phyloP scores from a whole-genome alignment of 2,797 vertebrate genomes.

The Hydrolagus colliei region DNA sequence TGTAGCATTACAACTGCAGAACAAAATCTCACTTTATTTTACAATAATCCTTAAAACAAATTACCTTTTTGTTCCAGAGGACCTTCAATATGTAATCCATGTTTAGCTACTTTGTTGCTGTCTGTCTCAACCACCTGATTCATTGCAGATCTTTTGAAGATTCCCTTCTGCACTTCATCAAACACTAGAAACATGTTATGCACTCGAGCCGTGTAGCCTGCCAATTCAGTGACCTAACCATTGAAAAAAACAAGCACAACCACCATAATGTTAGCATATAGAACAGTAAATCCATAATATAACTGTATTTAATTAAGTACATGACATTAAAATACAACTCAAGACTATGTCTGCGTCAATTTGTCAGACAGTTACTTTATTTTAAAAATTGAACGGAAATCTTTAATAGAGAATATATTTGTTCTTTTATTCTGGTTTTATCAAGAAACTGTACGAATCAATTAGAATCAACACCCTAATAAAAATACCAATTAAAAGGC shows the following conservation, averaged over 20 bases:
- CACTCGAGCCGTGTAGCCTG: slow-evolving; percentile 88
- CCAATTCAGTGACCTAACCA: slow-evolving; percentile 83
- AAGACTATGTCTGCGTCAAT: background rate
- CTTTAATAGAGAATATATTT: background rate
- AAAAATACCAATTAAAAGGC: background rate
- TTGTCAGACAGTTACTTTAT: background rate
- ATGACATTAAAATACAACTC: background rate
- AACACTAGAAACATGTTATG: slow-evolving; percentile 94
- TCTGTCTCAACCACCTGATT: slow-evolving; percentile 48
- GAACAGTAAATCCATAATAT: background rate
- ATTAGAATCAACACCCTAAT: background rate
- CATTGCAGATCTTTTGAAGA: slow-evolving; percentile 77
- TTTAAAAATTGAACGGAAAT: background rate
- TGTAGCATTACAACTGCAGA: slow-evolving; percentile 7
- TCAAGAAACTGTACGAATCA: background rate
- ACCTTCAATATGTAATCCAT: slow-evolving; percentile 66
- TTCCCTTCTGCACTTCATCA: slow-evolving; percentile 82
- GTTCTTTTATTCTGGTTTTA: background rate
- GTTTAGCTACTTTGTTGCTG: slow-evolving; percentile 56
- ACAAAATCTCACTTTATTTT: background rate
- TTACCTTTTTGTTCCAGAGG: slow-evolving; percentile 84
- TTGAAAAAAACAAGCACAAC: slow-evolving; percentile 35
- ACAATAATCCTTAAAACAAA: background rate
- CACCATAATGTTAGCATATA: background rate
- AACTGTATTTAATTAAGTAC: background rate